Conservation (phyloP, 2,113 vertebrate genomes). For the Sphaerodactylus townsendi region DNA sequence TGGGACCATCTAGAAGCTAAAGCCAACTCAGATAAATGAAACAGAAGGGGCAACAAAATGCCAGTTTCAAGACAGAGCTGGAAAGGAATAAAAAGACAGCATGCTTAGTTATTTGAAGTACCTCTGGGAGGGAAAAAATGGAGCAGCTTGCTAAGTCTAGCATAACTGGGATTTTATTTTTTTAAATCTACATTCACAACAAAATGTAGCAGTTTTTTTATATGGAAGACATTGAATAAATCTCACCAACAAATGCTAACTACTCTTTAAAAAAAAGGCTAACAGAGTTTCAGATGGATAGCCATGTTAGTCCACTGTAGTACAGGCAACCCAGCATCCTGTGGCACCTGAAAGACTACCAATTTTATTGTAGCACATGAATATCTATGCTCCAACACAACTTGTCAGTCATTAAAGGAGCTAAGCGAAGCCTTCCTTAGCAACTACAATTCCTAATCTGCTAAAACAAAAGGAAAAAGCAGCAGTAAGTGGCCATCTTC, state of each 20-base stretch:
- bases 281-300: neutral
- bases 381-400: neutral
- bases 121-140: conserved; percentile 72
- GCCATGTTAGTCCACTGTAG: neutral
- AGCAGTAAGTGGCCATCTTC: conserved; percentile 34
- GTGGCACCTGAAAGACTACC: neutral
- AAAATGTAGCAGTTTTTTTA: conserved; percentile 4
- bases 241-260: neutral
- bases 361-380: neutral
- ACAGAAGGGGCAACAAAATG: conserved; percentile 71
- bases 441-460: conserved; percentile 40
- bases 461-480: conserved; percentile 25
- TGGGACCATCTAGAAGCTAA: conserved; percentile 77
- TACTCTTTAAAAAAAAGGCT: neutral
- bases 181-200: neutral
- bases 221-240: conserved; percentile 23
- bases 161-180: conserved; percentile 64
- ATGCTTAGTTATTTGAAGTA: conserved; percentile 79
- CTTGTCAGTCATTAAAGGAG: neutral
- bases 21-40: conserved; percentile 76
- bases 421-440: conserved; percentile 23
- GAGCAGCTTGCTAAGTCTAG: conserved; percentile 81
- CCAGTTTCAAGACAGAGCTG: conserved; percentile 81
- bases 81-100: conserved; percentile 69
- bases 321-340: neutral